These are phyloP conservation scores for Leuciscus idus DNA, from an alignment of 2,113 vertebrate species.

Conservation along the genomic window DNA sequence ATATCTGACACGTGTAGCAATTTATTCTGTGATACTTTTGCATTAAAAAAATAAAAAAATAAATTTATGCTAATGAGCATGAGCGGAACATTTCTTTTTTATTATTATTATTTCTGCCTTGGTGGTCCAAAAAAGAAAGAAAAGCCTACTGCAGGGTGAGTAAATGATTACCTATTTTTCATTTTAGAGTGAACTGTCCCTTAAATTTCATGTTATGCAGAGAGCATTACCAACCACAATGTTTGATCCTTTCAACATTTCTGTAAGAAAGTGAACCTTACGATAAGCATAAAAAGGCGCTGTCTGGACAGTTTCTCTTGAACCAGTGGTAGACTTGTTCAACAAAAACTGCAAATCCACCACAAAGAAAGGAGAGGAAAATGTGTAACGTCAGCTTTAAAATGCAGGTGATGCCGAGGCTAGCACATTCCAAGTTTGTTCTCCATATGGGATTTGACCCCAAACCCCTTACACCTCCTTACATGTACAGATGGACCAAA, in stretches of 20 bases:
- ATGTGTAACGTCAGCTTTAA: constrained; percentile 75
- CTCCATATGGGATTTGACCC: constrained; percentile 71
- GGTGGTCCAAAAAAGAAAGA: no score
- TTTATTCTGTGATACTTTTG: no score
- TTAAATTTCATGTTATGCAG: neutral
- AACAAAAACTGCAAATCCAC: constrained; percentile 71
- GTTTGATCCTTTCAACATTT: constrained; percentile 45
- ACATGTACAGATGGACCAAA: constrained; percentile 63
- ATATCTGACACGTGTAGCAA: no score
- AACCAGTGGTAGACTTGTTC: constrained; percentile 58
- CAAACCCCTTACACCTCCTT: constrained; percentile 61
- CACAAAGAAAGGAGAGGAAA: constrained; percentile 70
- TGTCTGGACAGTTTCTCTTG: constrained; percentile 41
- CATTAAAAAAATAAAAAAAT: no score
- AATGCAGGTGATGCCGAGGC: constrained; percentile 66
- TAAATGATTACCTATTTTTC: no score
- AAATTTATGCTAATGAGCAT: no score
- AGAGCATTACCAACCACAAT: constrained; percentile 21
- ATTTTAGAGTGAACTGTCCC: no score
- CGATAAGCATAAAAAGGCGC: constrained; percentile 42
- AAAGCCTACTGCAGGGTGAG: no score
- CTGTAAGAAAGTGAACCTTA: constrained; percentile 49
- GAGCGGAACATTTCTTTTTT: no score
- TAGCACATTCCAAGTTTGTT: constrained; percentile 73
- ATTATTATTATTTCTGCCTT: no score